Evolutionary conservation across 1,140 invertebrate species (phyloP).

Genomic region (Propsilocerus akamusi): DNA sequence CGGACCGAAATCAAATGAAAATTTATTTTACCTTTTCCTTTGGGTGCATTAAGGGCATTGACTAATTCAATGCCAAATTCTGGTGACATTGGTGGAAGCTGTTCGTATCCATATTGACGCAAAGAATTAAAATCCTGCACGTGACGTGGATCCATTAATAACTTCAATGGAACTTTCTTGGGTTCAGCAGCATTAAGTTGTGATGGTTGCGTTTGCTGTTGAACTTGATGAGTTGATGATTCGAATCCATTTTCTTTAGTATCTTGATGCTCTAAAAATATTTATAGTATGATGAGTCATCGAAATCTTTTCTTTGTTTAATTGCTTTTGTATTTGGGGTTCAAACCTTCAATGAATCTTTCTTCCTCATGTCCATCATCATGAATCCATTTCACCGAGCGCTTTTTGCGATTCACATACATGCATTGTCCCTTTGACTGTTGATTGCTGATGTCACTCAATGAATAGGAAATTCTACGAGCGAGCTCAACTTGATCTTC

Average conservation of each 20-base stretch:
- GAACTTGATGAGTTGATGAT: neutral
- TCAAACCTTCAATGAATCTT: neutral
- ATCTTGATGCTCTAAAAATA: slow-evolving; percentile 7
- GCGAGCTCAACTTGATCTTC: slow-evolving; percentile 89
- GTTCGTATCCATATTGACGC: slow-evolving; percentile 32
- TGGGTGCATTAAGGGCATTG: slow-evolving; percentile 54
- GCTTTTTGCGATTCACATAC: slow-evolving; percentile 87
- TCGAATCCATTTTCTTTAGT: slow-evolving; percentile 12
- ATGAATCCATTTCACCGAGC: slow-evolving; percentile 86
- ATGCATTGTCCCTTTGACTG: slow-evolving; percentile 84
- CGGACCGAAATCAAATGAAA: slow-evolving; percentile 1
- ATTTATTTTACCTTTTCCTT: slow-evolving; percentile 42
- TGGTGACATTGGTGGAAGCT: slow-evolving; percentile 41
- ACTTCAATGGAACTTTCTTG: slow-evolving; percentile 46
- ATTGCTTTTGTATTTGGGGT: neutral
- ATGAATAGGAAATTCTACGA: slow-evolving; percentile 73
- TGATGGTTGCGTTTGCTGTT: no score
- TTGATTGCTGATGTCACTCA: slow-evolving; percentile 79
- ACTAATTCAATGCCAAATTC: slow-evolving; percentile 54
- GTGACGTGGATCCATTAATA: slow-evolving; percentile 61
- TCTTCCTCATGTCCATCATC: slow-evolving; percentile 48
- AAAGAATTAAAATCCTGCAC: slow-evolving; percentile 44
- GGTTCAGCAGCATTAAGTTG: slow-evolving; percentile 11
- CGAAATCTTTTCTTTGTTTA: no score
- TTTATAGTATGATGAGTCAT: neutral